These are phyloP conservation scores for Tenthredo notha DNA, from an alignment of 2,888 invertebrate species.

Conservation along the genomic window DNA sequence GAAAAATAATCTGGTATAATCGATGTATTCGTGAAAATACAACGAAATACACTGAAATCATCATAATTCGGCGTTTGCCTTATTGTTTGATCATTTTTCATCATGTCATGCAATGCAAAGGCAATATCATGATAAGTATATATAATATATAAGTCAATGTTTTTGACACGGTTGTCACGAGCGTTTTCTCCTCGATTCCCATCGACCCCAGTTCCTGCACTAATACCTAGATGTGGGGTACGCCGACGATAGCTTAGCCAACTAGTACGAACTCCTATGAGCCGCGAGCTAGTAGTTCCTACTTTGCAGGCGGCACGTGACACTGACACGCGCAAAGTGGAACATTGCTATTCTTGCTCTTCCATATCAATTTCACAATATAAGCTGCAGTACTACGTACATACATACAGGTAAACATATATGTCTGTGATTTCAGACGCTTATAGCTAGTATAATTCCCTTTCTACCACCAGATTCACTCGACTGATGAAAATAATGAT, in stretches of 20 bases:
- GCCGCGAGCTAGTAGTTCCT: slow-evolving; percentile 40
- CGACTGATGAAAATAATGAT: neutral
- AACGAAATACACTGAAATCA: neutral
- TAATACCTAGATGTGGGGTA: neutral
- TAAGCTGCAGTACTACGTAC: neutral
- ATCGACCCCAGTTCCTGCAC: slow-evolving; percentile 30
- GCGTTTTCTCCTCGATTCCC: slow-evolving; percentile 34
- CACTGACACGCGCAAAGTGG: slow-evolving; percentile 50
- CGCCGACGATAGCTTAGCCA: slow-evolving; percentile 26
- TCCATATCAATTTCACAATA: slow-evolving; percentile 50
- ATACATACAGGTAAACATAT: neutral
- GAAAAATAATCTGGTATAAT: neutral
- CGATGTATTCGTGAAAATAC: neutral
- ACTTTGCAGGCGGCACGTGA: slow-evolving; percentile 51
- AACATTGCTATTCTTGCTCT: slow-evolving; percentile 48
- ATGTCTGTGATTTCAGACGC: neutral
- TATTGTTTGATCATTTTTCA: neutral
- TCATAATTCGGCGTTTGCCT: neutral
- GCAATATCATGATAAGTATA: neutral
- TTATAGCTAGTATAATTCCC: neutral
- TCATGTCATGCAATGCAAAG: neutral
- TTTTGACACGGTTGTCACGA: slow-evolving; percentile 33
- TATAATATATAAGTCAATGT: neutral
- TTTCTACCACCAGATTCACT: neutral
- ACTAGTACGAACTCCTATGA: slow-evolving; percentile 43